Conservation (phyloP, 2,113 vertebrate genomes). For the Tautogolabrus adspersus region DNA sequence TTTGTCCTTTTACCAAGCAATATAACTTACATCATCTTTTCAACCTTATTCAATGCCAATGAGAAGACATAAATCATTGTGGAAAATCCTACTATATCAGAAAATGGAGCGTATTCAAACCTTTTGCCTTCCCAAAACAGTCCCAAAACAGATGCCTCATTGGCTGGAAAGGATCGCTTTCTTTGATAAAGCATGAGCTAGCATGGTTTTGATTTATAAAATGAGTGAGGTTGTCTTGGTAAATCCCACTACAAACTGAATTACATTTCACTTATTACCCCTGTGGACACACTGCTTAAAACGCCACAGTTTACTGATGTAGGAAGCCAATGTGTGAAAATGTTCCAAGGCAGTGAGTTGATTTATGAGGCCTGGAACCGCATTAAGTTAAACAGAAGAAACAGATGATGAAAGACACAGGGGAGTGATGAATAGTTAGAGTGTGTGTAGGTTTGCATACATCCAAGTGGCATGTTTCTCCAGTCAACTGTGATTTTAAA, state of each 20-base stretch:
- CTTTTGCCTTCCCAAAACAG: slow-evolving; percentile 20
- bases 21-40: slow-evolving; percentile 23
- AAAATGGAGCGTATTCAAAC: slow-evolving; percentile 14
- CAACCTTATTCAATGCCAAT: slow-evolving; percentile 21
- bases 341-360: neutral
- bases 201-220: slow-evolving; percentile 33
- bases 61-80: neutral
- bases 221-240: slow-evolving; percentile 14
- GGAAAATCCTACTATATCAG: slow-evolving; percentile 35
- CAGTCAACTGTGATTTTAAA: neutral
- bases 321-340: slow-evolving; percentile 11
- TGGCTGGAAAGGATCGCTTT: slow-evolving; percentile 8
- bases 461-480: neutral
- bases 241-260: slow-evolving; percentile 28
- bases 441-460: neutral
- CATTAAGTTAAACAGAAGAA: neutral
- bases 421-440: neutral
- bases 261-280: slow-evolving; percentile 22
- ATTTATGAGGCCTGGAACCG: neutral
- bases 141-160: slow-evolving; percentile 25
- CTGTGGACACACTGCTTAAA: neutral
- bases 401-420: neutral
- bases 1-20: slow-evolving; percentile 19
- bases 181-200: slow-evolving; percentile 27
- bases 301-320: slow-evolving; percentile 18